Evolutionary conservation across 2,113 vertebrate species (phyloP), one percentile per base, ranked within the genome.

Genomic region (Anhinga rufa): DNA sequence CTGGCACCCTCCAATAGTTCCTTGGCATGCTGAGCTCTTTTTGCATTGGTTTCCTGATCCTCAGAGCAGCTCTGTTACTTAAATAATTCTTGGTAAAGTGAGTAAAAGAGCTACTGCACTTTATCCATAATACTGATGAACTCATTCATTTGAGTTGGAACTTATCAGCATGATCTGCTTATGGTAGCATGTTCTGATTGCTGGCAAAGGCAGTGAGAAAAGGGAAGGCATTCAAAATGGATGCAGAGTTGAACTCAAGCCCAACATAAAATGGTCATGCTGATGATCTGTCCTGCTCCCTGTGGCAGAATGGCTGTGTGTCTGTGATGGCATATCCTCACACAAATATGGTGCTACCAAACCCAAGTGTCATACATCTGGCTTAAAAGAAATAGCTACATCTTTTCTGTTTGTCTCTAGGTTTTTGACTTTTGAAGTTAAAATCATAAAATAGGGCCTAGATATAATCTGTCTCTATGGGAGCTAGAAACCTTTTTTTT

Each of bases 281-380:
- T 44, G 25, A 77, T 38, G 32, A 29, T n/a, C 42, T 52, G 9
- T 31, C 19, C 9, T 42, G 58, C 8, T 70, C 51, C 42, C 9
- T 82, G 4, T 3, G 6, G 22, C n/a, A 62, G 17, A 74, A n/a
- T n/a, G 13, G 5, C 10, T 2, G 0, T 28, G 14, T 14, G 18
- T 36, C 34, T 79, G 3, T 29, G 12, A 26, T 60, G 6, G 3
- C 18, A 13, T 38, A 62, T 14, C 12, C 42, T 64, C 42, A 42
- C 22, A 84, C 9, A 57, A 86, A 72, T 48, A 76, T 9, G 9
- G 17, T 64, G 54, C 17, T 68, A 29, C 17, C 10, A 82, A 76
- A 75, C 6, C 17, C 25, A 71, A 25, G 12, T 34, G 14, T 40
- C 57, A 44, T 6, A 28, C 9, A 46, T 10, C 20, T 92, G 32